These are phyloP conservation scores for Torymus auratus DNA, from an alignment of 2,888 invertebrate species.

Conservation along the genomic window DNA sequence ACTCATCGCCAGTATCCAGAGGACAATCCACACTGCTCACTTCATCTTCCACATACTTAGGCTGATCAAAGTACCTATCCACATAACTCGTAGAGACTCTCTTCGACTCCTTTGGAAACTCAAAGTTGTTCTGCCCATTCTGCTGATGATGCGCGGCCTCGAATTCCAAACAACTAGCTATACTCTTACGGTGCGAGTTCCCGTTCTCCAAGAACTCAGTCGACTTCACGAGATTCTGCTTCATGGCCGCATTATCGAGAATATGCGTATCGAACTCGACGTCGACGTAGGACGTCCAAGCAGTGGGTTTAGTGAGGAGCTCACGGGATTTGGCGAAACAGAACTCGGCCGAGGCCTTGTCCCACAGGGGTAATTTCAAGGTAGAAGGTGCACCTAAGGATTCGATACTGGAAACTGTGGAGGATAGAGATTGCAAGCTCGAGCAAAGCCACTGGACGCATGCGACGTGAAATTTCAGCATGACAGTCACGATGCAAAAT, in stretches of 20 bases:
- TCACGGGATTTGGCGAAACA: conserved; percentile 86
- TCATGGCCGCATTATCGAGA: conserved; percentile 67
- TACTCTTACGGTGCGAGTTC: conserved; percentile 63
- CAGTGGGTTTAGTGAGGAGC: conserved; percentile 80
- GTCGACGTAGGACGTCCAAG: conserved; percentile 74
- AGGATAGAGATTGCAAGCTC: conserved; percentile 76
- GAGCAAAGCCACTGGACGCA: conserved; percentile 75
- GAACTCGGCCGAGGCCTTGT: conserved; percentile 85
- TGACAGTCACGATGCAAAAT: conserved; percentile 23
- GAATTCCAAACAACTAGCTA: conserved; percentile 61
- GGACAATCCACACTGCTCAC: conserved; percentile 64
- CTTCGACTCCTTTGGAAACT: conserved; percentile 68
- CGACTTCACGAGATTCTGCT: conserved; percentile 71
- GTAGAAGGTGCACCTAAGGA: conserved; percentile 77
- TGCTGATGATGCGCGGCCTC: conserved; percentile 55
- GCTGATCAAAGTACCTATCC: conserved; percentile 74
- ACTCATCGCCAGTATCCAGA: conserved; percentile 65
- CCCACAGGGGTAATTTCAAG: conserved; percentile 82
- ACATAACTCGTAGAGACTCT: conserved; percentile 74
- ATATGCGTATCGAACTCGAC: conserved; percentile 71
- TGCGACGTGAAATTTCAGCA: conserved; percentile 32
- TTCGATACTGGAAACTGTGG: conserved; percentile 77
- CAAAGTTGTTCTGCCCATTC: conserved; percentile 69
- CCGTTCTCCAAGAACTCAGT: conserved; percentile 72
- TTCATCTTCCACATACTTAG: conserved; percentile 69